phyloP scores from a whole-genome alignment of 2,113 vertebrate genomes.

The Cololabis saira region DNA sequence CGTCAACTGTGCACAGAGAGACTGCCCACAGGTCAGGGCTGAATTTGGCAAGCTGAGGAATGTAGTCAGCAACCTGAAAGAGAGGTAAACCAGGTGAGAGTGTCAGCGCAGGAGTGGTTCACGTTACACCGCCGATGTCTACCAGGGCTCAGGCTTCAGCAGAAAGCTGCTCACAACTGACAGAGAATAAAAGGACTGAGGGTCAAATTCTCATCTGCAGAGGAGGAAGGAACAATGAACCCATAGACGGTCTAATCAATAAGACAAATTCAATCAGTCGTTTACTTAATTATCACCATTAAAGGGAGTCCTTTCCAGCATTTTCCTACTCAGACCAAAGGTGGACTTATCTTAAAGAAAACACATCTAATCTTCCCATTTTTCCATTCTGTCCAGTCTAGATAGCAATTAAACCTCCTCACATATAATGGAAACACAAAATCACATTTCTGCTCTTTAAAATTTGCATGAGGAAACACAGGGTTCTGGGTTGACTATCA shows the following conservation, averaged over 20 bases:
- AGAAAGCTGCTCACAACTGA: slow-evolving; percentile 7
- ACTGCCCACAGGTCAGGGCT: slow-evolving; percentile 97
- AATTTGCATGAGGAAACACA: too few relatives aligned
- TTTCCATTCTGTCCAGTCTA: too few relatives aligned
- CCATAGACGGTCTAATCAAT: neutral
- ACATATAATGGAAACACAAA: too few relatives aligned
- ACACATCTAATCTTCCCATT: too few relatives aligned
- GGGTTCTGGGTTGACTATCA: too few relatives aligned
- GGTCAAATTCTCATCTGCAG: slow-evolving; percentile 3
- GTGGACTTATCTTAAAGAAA: too few relatives aligned
- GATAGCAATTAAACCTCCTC: too few relatives aligned
- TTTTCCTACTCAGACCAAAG: too few relatives aligned
- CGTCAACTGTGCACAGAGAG: slow-evolving; percentile 96
- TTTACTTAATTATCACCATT: neutral
- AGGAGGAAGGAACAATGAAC: slow-evolving; percentile 18
- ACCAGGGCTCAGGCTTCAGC: slow-evolving; percentile 12
- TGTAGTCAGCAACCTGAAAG: slow-evolving; percentile 96
- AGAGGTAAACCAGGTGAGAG: slow-evolving; percentile 14
- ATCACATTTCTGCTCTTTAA: too few relatives aligned
- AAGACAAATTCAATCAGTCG: neutral
- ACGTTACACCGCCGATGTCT: slow-evolving; percentile 15
- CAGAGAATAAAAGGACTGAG: slow-evolving; percentile 7
- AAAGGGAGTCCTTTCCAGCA: neutral
- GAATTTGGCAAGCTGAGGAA: slow-evolving; percentile 97
- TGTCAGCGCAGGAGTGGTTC: neutral